Percentiles rank a stretch among this genome's conserved stretches.
phyloP scores from a whole-genome alignment of 2,113 vertebrate genomes.

The Meleagris gallopavo region DNA sequence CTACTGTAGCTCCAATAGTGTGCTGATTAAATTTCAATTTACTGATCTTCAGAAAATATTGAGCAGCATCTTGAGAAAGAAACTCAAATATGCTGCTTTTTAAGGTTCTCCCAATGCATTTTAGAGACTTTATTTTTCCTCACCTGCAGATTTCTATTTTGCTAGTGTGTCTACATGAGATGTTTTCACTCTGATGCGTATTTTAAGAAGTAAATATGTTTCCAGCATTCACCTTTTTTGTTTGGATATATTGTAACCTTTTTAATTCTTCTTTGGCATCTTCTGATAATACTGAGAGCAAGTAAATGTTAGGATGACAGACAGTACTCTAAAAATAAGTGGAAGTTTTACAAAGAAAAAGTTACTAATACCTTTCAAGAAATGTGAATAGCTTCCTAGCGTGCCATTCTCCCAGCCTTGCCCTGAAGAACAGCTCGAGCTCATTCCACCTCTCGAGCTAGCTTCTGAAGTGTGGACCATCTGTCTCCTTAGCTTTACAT shows the following conservation, averaged over 20 bases:
- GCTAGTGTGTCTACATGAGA: neutral
- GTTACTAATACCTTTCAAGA: neutral
- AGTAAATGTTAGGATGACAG: neutral
- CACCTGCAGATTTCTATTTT: neutral
- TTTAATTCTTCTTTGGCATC: neutral
- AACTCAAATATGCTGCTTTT: neutral
- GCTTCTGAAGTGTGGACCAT: neutral
- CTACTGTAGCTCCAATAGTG: neutral
- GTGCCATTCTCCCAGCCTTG: neutral
- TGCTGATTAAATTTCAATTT: slow-evolving; percentile 29
- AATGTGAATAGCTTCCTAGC: neutral
- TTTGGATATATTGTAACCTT: neutral
- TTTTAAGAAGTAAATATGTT: neutral
- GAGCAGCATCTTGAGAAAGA: neutral
- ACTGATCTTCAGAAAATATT: neutral
- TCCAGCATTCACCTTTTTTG: neutral
- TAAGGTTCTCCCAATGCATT: neutral
- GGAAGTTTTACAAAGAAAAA: neutral
- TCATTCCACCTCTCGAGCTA: neutral
- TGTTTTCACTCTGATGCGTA: neutral
- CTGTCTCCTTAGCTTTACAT: neutral
- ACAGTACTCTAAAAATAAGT: neutral
- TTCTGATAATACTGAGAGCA: neutral
- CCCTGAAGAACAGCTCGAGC: neutral
- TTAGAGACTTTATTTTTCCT: neutral